Percentiles rank a stretch among this genome's conserved stretches.
phyloP scores from a whole-genome alignment of 2,797 vertebrate species.

The Acrossocheilus fasciatus region DNA sequence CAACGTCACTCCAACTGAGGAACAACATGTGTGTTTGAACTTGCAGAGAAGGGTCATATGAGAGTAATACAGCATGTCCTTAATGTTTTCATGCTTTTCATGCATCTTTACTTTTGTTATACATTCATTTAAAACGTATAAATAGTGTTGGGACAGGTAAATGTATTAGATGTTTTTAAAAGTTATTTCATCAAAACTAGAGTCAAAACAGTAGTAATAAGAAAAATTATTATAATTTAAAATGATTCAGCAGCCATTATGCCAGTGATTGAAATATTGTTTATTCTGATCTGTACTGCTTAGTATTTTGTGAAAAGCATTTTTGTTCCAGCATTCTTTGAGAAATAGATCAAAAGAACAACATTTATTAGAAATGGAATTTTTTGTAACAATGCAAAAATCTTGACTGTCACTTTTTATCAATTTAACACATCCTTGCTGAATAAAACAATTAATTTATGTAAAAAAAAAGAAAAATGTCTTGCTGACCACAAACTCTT shows the following conservation, averaged over 20 bases:
- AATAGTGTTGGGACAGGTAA: not conserved
- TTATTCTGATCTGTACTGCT: not conserved
- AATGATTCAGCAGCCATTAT: not conserved
- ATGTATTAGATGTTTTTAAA: not conserved
- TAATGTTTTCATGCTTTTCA: not conserved
- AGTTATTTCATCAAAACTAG: not conserved
- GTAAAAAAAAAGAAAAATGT: not conserved
- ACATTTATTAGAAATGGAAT: not conserved
- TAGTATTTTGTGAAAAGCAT: not conserved
- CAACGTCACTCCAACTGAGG: not conserved
- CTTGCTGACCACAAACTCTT: not conserved
- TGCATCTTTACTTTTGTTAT: not conserved
- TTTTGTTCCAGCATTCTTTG: not conserved
- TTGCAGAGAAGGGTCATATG: not conserved
- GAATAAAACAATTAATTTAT: not conserved
- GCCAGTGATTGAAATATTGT: not conserved
- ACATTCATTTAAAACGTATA: not conserved
- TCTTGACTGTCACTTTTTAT: not conserved
- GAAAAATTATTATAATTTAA: not conserved
- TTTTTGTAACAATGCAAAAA: not conserved
- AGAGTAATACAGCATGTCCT: not conserved
- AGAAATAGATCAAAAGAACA: not conserved
- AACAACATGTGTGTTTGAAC: constrained; percentile 12
- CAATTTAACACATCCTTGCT: not conserved
- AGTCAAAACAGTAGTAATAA: not conserved